phyloP scores from a whole-genome alignment of 2,797 vertebrate species.

The Chaetophractus vellerosus region DNA sequence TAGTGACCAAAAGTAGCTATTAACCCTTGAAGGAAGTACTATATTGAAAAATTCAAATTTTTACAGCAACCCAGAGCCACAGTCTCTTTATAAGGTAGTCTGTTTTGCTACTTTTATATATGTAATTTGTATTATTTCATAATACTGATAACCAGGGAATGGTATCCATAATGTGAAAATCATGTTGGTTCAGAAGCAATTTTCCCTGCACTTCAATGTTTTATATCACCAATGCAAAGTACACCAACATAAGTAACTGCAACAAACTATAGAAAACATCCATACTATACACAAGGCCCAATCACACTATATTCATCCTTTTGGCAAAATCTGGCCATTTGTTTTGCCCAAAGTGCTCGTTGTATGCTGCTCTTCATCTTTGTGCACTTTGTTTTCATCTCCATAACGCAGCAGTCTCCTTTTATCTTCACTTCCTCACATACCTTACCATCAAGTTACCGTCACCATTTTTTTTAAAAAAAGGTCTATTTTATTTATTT shows the following conservation, averaged over 20 bases:
- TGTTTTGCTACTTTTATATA: constrained; percentile 33
- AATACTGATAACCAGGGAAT: constrained; percentile 12
- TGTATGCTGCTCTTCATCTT: neutral
- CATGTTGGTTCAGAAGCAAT: neutral
- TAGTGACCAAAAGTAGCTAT: constrained; percentile 39
- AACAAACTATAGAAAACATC: neutral
- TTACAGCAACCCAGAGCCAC: neutral
- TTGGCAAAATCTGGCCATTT: neutral
- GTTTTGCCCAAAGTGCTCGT: neutral
- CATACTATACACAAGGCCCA: neutral
- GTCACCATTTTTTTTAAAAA: neutral
- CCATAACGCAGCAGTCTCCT: neutral
- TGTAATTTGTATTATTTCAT: constrained; percentile 9
- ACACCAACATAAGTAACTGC: neutral
- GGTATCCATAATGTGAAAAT: neutral
- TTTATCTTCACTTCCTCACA: constrained; percentile 20
- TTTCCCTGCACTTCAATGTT: neutral
- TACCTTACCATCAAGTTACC: constrained; percentile 8
- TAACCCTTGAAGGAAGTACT: constrained; percentile 4
- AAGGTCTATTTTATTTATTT: neutral
- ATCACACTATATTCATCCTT: neutral
- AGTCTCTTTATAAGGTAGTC: neutral
- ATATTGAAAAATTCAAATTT: constrained; percentile 51
- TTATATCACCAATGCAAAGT: neutral
- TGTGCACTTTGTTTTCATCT: neutral